Base-by-base conservation (phyloP, 2,113 vertebrate genomes). In the Nematolebias whitei region DNA sequence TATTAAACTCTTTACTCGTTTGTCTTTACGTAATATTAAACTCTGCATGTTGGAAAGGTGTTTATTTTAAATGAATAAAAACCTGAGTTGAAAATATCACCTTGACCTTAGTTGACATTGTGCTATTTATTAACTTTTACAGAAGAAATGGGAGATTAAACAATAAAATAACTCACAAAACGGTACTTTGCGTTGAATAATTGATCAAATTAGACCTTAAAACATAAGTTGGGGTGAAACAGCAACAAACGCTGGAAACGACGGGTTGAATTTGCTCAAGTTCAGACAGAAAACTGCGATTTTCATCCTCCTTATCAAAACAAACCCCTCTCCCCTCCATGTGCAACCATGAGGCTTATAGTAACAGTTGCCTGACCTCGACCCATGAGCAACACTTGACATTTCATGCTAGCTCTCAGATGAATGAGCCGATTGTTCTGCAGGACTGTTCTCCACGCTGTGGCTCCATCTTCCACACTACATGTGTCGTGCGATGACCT, bases 381-480 rank as follows among this genome's bases (percentile, higher is more conserved):
- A 68, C 82, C 80, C 82, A 47, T 23, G 45, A 82, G 76, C 82
- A 59, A 74, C 77, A 63, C 83, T 83, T 87, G 83, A 88, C 84
- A 84, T 85, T 78, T 87, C 75, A 62, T 14, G 78, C 83, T 58
- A n/a, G 76, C 72, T 52, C 24, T 75, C 32, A 81, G 78, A 80
- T 87, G 85, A 91, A 87, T 85, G 79, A 64, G n/a, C 74, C 16
- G 78, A 87, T 85, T 89, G 85, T 88, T 84, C 79, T 26, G 71
- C 67, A 18, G 58, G n/a, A n/a, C n/a, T n/a, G 80, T 66, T 79
- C 79, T 79, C 78, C 76, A 76, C 68, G 68, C 48, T 67, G 78
- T 69, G 63, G 12, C 73, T 47, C 55, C 59, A 26, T 78, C 79
- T 57, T 45, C 67, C 12, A 74, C 67, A 71, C 76, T 82, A 82